phyloP scores from a whole-genome alignment of 2,113 vertebrate genomes.

The Dicentrarchus labrax region DNA sequence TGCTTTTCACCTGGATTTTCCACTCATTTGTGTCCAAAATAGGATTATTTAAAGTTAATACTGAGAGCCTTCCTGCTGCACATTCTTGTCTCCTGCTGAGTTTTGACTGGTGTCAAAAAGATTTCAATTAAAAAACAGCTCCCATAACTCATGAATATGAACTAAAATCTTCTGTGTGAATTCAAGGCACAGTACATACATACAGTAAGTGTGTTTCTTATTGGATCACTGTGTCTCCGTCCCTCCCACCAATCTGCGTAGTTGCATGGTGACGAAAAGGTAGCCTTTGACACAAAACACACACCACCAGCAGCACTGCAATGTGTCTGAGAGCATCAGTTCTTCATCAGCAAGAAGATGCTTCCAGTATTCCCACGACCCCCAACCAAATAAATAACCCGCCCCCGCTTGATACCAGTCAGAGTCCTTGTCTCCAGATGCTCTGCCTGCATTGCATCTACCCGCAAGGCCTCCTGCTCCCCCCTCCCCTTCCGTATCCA shows the following conservation, averaged over 20 bases:
- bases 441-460: slow-evolving; percentile 36
- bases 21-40: slow-evolving; percentile 55
- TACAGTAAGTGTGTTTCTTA: not conserved
- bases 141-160: slow-evolving; percentile 37
- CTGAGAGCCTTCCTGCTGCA: slow-evolving; percentile 9
- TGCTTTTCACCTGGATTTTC: slow-evolving; percentile 41
- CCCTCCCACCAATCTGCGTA: not conserved
- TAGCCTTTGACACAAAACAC: slow-evolving; percentile 32
- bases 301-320: not conserved
- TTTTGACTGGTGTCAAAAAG: slow-evolving; percentile 29
- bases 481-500: slow-evolving; percentile 29
- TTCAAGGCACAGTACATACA: not conserved
- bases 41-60: not conserved
- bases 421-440: slow-evolving; percentile 67
- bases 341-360: slow-evolving; percentile 52
- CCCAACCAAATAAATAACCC: slow-evolving; percentile 63
- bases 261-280: not conserved
- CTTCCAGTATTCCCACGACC: slow-evolving; percentile 67
- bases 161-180: not conserved
- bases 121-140: slow-evolving; percentile 15
- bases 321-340: slow-evolving; percentile 36
- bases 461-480: slow-evolving; percentile 20
- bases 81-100: slow-evolving; percentile 20
- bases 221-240: not conserved
- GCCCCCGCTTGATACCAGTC: slow-evolving; percentile 55